These are phyloP conservation scores for Himantopus leucocephalus DNA, from an alignment of 2,113 vertebrate genomes.

Conservation along the genomic window DNA sequence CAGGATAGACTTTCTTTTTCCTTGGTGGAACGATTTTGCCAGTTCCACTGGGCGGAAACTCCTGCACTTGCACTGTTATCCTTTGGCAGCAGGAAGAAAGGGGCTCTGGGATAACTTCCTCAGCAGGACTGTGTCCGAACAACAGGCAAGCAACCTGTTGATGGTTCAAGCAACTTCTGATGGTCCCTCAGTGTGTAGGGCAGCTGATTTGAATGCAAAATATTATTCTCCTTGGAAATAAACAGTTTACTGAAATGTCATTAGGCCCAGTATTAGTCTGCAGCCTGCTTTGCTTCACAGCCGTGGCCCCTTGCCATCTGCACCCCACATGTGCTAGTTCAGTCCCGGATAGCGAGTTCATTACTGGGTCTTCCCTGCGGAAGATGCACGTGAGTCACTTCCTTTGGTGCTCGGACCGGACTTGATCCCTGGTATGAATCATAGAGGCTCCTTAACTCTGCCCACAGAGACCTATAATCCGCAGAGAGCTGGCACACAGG, in stretches of 20 bases:
- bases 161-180: neutral
- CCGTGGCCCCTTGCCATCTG: neutral
- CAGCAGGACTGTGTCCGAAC: neutral
- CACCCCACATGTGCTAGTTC: neutral
- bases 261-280: neutral
- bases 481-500: neutral
- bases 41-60: neutral
- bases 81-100: neutral
- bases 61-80: neutral
- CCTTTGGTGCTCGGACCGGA: neutral
- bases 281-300: neutral
- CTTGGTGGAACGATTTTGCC: neutral
- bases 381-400: neutral
- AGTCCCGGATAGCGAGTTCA: neutral
- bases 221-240: neutral
- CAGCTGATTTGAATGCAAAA: neutral
- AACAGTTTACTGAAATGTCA: neutral
- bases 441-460: neutral
- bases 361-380: rapidly evolving
- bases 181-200: neutral
- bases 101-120: neutral
- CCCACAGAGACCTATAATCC: neutral
- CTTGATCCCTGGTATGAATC: neutral
- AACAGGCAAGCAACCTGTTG: neutral
- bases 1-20: neutral